Evolutionary conservation across 1,140 invertebrate genomes (phyloP).

Genomic region (Trypoxylus dichotomus): DNA sequence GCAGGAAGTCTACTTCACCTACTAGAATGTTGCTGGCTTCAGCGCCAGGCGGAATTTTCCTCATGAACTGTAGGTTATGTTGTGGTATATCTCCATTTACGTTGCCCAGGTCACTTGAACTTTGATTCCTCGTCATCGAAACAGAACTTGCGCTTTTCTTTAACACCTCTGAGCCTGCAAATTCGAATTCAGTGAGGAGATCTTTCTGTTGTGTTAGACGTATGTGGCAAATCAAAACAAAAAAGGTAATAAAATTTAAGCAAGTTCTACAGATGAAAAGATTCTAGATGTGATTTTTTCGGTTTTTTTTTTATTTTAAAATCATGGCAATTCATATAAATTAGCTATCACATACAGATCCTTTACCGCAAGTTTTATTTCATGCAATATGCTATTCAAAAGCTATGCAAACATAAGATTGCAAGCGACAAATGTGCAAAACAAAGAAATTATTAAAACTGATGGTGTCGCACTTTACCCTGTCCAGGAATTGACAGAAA

Average conservation of each 20-base stretch:
- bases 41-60: conserved; percentile 94
- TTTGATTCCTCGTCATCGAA: conserved; percentile 77
- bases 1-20: conserved; percentile 95
- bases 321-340: too few species aligned
- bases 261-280: too few species aligned
- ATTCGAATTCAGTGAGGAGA: background rate
- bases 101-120: conserved; percentile 61
- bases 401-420: background rate
- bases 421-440: background rate
- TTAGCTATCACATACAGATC: background rate
- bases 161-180: conserved; percentile 57
- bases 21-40: conserved; percentile 98
- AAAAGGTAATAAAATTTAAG: too few species aligned
- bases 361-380: background rate
- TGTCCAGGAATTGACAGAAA: conserved; percentile 72
- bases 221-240: too few species aligned
- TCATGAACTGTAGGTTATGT: conserved; percentile 93
- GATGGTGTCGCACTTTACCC: conserved; percentile 54
- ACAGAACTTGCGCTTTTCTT: conserved; percentile 76
- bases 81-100: conserved; percentile 71
- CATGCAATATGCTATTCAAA: background rate
- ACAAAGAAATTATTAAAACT: background rate
- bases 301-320: too few species aligned
- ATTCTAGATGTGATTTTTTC: background rate
- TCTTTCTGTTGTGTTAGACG: too few species aligned